Evolutionary conservation across 2,888 invertebrate genomes (phyloP).

Genomic region (Conchocele bisecta): DNA sequence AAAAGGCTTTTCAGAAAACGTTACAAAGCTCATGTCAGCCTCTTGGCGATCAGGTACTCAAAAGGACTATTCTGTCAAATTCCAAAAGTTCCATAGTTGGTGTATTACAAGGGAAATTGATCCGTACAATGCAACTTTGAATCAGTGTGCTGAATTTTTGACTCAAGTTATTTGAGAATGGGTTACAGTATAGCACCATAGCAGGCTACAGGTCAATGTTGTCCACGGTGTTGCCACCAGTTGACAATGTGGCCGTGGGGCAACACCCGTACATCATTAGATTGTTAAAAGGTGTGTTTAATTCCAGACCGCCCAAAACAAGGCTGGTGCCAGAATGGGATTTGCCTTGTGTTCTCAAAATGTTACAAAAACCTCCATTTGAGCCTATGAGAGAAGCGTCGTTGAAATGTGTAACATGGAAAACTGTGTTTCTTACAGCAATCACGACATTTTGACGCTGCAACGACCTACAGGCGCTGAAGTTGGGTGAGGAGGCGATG

Average conservation of each 20-base stretch:
- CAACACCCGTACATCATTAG: conserved; percentile 23
- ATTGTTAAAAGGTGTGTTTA: conserved; percentile 24
- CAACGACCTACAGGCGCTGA: conserved; percentile 21
- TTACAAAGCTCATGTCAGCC: conserved; percentile 29
- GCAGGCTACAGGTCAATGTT: conserved; percentile 32
- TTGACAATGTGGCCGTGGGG: conserved; percentile 12
- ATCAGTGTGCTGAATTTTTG: conserved; percentile 10
- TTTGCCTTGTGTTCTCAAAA: conserved; percentile 19
- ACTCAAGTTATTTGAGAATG: conserved; percentile 1
- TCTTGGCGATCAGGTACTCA: conserved; percentile 33
- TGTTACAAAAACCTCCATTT: conserved; percentile 27
- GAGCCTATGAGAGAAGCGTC: conserved; percentile 27
- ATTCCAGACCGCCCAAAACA: conserved; percentile 24
- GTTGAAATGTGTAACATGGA: conserved; percentile 9
- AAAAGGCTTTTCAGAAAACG: conserved; percentile 32
- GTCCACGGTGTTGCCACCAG: conserved; percentile 3
- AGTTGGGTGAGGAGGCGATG: conserved; percentile 1
- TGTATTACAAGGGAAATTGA: conserved; percentile 26
- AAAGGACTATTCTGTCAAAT: conserved; percentile 29
- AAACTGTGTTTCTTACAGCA: conserved; percentile 23
- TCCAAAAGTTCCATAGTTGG: conserved; percentile 25
- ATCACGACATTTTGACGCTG: conserved; percentile 23
- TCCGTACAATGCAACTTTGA: too few species aligned
- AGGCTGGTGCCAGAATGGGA: conserved; percentile 36
- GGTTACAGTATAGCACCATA: conserved; percentile 22